Conservation (phyloP, 2,797 vertebrate genomes). For the Poecilia picta region DNA sequence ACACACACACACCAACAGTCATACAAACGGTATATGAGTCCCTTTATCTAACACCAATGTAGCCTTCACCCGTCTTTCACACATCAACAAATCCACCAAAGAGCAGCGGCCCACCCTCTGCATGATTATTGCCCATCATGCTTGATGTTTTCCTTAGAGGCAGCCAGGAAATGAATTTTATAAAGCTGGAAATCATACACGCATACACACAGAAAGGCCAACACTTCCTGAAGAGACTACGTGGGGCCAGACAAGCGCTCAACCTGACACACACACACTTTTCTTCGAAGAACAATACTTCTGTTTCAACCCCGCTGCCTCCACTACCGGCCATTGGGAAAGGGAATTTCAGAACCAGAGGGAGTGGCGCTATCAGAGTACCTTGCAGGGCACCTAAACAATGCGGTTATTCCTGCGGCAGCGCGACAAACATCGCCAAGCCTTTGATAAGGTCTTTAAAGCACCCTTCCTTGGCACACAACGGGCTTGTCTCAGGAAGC, state of each 20-base stretch:
- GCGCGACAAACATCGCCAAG: constrained; percentile 47
- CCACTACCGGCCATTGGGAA: constrained; percentile 75
- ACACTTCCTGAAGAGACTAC: constrained; percentile 83
- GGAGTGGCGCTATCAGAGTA: constrained; percentile 68
- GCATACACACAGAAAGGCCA: constrained; percentile 46
- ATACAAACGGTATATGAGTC: constrained; percentile 32
- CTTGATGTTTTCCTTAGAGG: constrained; percentile 68
- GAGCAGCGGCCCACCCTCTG: neutral
- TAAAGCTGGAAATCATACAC: constrained; percentile 58
- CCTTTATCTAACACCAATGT: constrained; percentile 15
- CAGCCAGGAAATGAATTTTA: constrained; percentile 79
- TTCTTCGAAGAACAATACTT: constrained; percentile 73
- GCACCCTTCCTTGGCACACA: constrained; percentile 37
- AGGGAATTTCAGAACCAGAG: constrained; percentile 50
- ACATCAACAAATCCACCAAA: constrained; percentile 38
- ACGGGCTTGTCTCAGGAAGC: constrained; percentile 50
- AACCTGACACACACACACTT: constrained; percentile 62
- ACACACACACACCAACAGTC: constrained; percentile 17
- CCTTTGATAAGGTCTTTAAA: constrained; percentile 70
- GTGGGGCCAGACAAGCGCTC: constrained; percentile 68
- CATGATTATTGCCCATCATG: constrained; percentile 62
- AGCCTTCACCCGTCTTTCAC: constrained; percentile 17
- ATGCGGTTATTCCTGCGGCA: constrained; percentile 50
- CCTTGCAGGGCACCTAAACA: constrained; percentile 69
- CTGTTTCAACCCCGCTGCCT: constrained; percentile 63